Evolutionary conservation across 2,113 vertebrate genomes (phyloP).

Genomic region (Hippopotamus amphibius): DNA sequence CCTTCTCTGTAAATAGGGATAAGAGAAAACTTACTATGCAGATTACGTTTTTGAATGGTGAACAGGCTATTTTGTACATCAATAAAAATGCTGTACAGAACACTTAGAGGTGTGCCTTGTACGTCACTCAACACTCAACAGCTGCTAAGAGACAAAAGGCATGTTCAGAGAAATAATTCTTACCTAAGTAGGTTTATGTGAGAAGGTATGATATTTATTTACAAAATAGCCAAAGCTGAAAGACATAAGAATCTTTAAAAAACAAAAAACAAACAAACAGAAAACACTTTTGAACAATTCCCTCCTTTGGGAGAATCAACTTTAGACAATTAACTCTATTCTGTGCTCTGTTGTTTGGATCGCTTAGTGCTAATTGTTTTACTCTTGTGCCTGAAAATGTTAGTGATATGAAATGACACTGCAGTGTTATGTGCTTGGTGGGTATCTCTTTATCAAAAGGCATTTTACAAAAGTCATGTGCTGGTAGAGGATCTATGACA

Average conservation of each 20-base stretch:
- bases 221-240: conserved; percentile 87
- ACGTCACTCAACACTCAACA: conserved; percentile 87
- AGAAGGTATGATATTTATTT: conserved; percentile 88
- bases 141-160: conserved; percentile 89
- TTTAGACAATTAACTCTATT: conserved; percentile 72
- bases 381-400: conserved; percentile 82
- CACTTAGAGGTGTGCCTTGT: conserved; percentile 89
- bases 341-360: conserved; percentile 77
- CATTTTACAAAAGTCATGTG: conserved; percentile 61
- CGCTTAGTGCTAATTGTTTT: conserved; percentile 73
- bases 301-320: conserved; percentile 57
- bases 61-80: conserved; percentile 87
- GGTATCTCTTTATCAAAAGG: conserved; percentile 77
- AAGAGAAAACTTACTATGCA: conserved; percentile 91
- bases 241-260: conserved; percentile 75
- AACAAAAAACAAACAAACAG: background rate
- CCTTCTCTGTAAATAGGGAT: conserved; percentile 89
- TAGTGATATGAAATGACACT: conserved; percentile 79
- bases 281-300: conserved; percentile 79
- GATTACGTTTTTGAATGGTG: conserved; percentile 88
- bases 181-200: conserved; percentile 74
- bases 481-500: background rate
- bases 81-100: conserved; percentile 86
- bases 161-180: conserved; percentile 71
- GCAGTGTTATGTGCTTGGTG: conserved; percentile 72